Conservation (phyloP, 1,140 invertebrate species). For the Bombus polaris region DNA sequence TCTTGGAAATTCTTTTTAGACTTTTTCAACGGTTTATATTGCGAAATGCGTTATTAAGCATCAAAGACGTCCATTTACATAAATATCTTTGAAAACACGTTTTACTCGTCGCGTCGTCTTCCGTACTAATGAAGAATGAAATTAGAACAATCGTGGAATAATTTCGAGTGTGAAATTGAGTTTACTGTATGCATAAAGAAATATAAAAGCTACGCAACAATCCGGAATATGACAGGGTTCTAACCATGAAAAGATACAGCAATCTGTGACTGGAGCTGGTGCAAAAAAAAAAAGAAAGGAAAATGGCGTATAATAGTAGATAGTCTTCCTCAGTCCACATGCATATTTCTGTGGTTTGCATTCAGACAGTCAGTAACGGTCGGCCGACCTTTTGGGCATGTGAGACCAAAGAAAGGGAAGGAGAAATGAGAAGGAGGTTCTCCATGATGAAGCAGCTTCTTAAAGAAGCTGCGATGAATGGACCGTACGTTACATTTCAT, state of each 20-base stretch:
- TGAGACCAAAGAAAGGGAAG: conserved; percentile 25
- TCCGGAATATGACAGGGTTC: neutral
- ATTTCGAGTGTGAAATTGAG: conserved; percentile 7
- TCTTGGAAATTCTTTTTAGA: neutral
- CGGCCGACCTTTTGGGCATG: conserved; percentile 42
- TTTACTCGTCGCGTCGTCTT: neutral
- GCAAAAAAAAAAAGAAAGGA: neutral
- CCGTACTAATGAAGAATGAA: too few relatives aligned
- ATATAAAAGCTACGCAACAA: neutral
- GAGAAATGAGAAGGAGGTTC: conserved; percentile 29
- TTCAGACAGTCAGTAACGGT: conserved; percentile 39
- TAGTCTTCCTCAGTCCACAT: conserved; percentile 44
- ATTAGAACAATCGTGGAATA: neutral
- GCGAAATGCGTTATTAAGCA: neutral
- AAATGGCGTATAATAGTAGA: conserved; percentile 27
- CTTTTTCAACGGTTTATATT: neutral
- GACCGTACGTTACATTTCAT: neutral
- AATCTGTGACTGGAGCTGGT: conserved; percentile 28
- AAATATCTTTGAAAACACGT: neutral
- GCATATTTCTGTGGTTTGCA: conserved; percentile 49
- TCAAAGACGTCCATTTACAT: neutral
- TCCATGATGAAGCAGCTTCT: conserved; percentile 42
- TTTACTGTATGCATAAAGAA: neutral
- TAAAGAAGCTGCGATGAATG: conserved; percentile 38
- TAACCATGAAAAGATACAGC: conserved; percentile 34